Base-by-base conservation (phyloP, 2,113 vertebrate species). In the Mugil cephalus region DNA sequence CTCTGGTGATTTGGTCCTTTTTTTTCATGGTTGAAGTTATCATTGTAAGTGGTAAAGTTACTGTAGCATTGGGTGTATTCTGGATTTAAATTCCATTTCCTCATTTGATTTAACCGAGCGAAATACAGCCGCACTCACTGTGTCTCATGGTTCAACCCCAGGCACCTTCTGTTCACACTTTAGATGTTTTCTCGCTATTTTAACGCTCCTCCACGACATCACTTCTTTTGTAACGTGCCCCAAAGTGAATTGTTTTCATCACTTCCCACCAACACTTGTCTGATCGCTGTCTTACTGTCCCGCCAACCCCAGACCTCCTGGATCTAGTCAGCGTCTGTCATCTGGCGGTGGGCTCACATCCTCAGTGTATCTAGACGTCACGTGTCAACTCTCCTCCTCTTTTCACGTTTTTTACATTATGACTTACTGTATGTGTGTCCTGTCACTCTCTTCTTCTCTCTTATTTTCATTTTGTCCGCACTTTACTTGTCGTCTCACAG, bases 91-190 rank as follows among this genome's bases (percentile, higher is more conserved):
- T 50, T 52, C 18, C 30, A 82, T 87, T 75, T 77, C 43, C 62
- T 83, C 56, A 74, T 78, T 80, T 64, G 62, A 52, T 74, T 45
- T 50, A 80, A 48, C 45, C 24, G 24, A 70, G 70, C 70, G 58
- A 76, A 64, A 79, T 53, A n/a, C 18, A 83, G 51, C 73, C 74
- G 2, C 76, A 74, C 73, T 66, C 74, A 74, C 66, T 63, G 60
- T 87, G 62, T 88, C 58, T 69, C 67, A 75, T 53, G 84, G 79
- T 62, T 36, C 77, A 75, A 46, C 55, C 53, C 71, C 66, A 47
- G 54, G 48, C 65, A 70, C 85, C 59, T 69, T 82, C 63, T 83
- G 19, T 61, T 82, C 72, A 79, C 77, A 73, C 87, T 89, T 63
- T 86, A 64, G 73, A 78, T 86, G 72, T 82, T 78, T 77, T 62